These are phyloP conservation scores for Oppia nitens DNA, from an alignment of 1,140 invertebrate genomes.

Conservation along the genomic window DNA sequence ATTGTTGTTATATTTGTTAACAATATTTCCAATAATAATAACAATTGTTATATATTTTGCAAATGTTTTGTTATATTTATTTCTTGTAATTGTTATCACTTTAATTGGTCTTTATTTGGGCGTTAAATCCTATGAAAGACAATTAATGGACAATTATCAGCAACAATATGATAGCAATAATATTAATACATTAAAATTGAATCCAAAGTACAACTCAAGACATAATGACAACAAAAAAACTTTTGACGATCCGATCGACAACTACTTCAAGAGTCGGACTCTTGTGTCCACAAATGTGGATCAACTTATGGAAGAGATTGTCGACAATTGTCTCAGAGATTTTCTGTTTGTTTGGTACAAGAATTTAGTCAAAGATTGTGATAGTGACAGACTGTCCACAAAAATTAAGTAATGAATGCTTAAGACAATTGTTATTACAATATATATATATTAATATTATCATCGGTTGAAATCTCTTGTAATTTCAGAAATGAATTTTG, in stretches of 20 bases:
- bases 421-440: neutral
- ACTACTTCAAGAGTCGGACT: neutral
- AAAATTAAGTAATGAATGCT: constrained; percentile 31
- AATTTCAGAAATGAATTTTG: constrained; percentile 56
- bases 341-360: constrained; percentile 57
- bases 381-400: constrained; percentile 30
- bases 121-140: neutral
- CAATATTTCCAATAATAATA: too few species aligned
- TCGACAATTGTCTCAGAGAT: constrained; percentile 59
- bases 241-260: neutral
- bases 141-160: neutral
- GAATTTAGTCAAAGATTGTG: constrained; percentile 39
- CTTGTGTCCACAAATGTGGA: constrained; percentile 49
- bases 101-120: neutral
- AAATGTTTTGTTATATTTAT: too few species aligned
- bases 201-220: too few species aligned
- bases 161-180: too few species aligned
- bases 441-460: constrained; percentile 1
- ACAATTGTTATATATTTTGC: too few species aligned
- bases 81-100: neutral
- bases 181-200: too few species aligned
- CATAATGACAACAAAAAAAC: too few species aligned
- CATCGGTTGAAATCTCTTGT: neutral
- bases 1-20: too few species aligned
- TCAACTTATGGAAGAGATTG: constrained; percentile 56